Conservation (phyloP, 2,888 invertebrate genomes). For the Petrophora chlorosata region DNA sequence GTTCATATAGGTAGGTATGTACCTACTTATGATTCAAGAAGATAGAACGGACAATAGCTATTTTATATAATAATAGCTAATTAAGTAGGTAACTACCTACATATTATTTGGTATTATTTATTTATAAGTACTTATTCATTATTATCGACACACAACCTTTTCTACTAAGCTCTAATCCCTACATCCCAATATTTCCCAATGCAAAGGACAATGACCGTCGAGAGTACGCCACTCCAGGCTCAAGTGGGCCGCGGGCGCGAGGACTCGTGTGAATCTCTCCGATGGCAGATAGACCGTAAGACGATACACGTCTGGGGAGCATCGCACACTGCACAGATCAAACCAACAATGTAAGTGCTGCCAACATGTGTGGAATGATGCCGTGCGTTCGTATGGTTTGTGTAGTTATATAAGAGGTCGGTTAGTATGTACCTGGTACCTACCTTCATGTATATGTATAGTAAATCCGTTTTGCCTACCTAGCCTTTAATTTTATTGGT, state of each 20-base stretch:
- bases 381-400: constrained; percentile 43
- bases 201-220: constrained; percentile 31
- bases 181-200: constrained; percentile 2
- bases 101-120: too few species aligned
- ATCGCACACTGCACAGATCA: constrained; percentile 68
- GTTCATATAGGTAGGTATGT: constrained; percentile 2
- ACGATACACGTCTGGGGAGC: constrained; percentile 75
- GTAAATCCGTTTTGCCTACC: too few species aligned
- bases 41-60: too few species aligned
- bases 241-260: constrained; percentile 46
- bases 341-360: constrained; percentile 36
- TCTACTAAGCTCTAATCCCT: neutral
- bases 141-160: neutral
- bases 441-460: too few species aligned
- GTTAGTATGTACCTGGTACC: too few species aligned
- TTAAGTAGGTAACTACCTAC: too few species aligned
- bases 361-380: constrained; percentile 73
- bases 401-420: too few species aligned
- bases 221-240: constrained; percentile 36
- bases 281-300: constrained; percentile 62
- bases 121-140: too few species aligned
- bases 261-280: constrained; percentile 71
- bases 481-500: too few species aligned
- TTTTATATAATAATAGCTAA: too few species aligned
- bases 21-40: too few species aligned